phyloP scores from a whole-genome alignment of 2,113 vertebrate species.

The Meleagris gallopavo region DNA sequence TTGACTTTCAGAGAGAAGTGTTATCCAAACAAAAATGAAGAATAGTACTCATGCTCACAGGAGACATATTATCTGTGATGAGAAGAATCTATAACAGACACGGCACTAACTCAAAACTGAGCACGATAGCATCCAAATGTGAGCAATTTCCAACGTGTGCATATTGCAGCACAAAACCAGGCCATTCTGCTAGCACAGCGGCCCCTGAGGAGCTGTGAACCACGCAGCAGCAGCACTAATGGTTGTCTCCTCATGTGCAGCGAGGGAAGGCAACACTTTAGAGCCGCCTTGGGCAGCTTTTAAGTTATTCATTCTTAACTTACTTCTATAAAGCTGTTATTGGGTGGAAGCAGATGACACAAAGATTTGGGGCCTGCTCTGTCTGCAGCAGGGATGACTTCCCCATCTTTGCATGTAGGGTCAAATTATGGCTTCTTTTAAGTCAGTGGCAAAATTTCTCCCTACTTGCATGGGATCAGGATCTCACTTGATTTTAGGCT shows the following conservation, averaged over 20 bases:
- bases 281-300: constrained; percentile 57
- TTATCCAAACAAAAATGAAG: constrained; percentile 67
- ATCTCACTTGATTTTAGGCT: not conserved
- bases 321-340: constrained; percentile 51
- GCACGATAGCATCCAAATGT: constrained; percentile 49
- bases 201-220: constrained; percentile 66
- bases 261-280: constrained; percentile 53
- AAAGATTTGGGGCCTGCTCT: not conserved
- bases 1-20: not conserved
- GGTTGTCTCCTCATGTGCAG: constrained; percentile 62
- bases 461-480: not conserved
- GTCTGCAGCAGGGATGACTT: not conserved
- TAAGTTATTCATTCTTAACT: constrained; percentile 60
- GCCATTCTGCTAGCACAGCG: constrained; percentile 37
- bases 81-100: constrained; percentile 64
- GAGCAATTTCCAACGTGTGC: constrained; percentile 56
- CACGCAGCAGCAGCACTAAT: constrained; percentile 60
- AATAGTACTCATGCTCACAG: constrained; percentile 12
- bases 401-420: not conserved
- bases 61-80: constrained; percentile 50
- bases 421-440: not conserved
- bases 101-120: constrained; percentile 59
- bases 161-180: constrained; percentile 51
- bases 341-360: constrained; percentile 43
- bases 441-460: not conserved